phyloP scores from a whole-genome alignment of 2,797 vertebrate species.

The Megalops cyprinoides region DNA sequence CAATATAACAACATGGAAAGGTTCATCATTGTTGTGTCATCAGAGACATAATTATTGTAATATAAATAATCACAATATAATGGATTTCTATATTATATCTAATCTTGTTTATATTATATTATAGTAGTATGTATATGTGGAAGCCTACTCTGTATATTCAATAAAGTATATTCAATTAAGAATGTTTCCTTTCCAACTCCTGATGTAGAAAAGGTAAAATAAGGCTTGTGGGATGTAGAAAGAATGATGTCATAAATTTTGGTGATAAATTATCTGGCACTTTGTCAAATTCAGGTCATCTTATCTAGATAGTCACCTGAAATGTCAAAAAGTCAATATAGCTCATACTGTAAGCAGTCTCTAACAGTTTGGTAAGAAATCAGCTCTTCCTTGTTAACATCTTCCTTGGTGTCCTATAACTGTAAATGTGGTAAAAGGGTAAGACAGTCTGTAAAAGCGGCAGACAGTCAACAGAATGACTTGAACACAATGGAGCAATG shows the following conservation, averaged over 20 bases:
- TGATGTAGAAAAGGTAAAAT: neutral
- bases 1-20: too few species aligned
- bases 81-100: too few species aligned
- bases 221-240: neutral
- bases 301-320: neutral
- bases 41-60: too few species aligned
- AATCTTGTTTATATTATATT: too few species aligned
- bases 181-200: neutral
- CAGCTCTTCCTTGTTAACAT: neutral
- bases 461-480: neutral
- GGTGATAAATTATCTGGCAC: neutral
- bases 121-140: too few species aligned
- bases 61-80: too few species aligned
- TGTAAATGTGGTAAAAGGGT: neutral
- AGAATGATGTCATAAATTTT: neutral
- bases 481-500: too few species aligned
- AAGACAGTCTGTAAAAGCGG: too few species aligned
- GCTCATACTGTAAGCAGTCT: neutral
- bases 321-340: neutral
- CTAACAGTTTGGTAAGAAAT: neutral
- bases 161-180: too few species aligned
- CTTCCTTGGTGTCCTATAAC: neutral
- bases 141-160: too few species aligned
- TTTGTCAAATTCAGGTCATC: constrained; percentile 1
- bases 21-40: too few species aligned